A percentile compares a stretch with the other conserved stretches of the same genome.
Conservation (phyloP, 2,113 vertebrate species). For the Chunga burmeisteri region DNA sequence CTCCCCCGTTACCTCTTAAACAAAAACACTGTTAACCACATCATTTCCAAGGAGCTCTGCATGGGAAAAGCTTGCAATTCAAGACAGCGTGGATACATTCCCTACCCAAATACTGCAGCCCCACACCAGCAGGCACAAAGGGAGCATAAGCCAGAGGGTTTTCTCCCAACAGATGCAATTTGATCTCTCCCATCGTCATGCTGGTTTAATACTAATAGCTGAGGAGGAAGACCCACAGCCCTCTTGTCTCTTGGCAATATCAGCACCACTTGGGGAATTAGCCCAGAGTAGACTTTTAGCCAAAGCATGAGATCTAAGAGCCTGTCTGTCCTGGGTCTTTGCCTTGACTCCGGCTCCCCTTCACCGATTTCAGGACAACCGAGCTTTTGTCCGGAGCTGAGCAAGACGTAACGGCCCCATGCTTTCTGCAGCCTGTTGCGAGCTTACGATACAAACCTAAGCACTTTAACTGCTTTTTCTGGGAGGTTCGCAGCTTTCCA, state of each 20-base stretch:
- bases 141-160: neutral
- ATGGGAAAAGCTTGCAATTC: neutral
- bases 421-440: neutral
- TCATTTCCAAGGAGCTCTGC: slow-evolving; percentile 27
- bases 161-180: neutral
- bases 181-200: neutral
- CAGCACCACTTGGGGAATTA: neutral
- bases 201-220: neutral
- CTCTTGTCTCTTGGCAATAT: neutral
- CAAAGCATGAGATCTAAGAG: neutral
- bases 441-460: neutral
- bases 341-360: neutral
- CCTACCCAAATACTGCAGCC: neutral
- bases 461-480: neutral
- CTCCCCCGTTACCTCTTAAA: slow-evolving; percentile 35
- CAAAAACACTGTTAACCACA: slow-evolving; percentile 63
- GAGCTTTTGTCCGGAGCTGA: neutral
- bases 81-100: neutral
- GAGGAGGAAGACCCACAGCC: neutral
- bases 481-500: neutral
- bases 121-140: neutral
- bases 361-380: neutral
- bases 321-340: neutral
- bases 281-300: neutral
- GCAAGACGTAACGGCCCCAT: rapidly evolving